Evolutionary conservation across 2,113 vertebrate species (phyloP).

Genomic region (Oncorhynchus tshawytscha): DNA sequence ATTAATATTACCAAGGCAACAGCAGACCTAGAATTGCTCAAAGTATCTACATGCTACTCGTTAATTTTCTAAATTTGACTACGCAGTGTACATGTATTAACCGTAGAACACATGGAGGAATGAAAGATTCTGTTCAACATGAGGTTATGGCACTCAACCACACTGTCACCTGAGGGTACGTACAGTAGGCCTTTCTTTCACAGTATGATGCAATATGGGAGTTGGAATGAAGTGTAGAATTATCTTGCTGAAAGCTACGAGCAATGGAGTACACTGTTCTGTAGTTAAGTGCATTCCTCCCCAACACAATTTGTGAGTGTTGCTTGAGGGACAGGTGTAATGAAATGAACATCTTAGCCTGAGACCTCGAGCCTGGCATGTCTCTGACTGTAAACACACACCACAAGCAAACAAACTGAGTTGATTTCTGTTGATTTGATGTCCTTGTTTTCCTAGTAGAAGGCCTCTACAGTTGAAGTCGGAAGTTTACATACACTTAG

Average conservation of each 20-base stretch:
- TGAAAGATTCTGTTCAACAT: no score
- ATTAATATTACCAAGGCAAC: no score
- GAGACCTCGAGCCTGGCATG: background rate
- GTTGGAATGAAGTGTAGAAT: no score
- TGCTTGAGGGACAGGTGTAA: slow-evolving; percentile 19
- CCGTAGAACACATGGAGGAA: no score
- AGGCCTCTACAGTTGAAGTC: background rate
- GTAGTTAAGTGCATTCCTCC: background rate
- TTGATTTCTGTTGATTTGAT: slow-evolving; percentile 19
- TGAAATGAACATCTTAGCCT: slow-evolving; percentile 10
- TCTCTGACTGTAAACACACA: no score
- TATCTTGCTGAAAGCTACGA: no score
- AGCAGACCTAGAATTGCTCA: no score
- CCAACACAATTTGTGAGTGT: background rate
- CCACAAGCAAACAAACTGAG: background rate
- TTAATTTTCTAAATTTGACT: background rate
- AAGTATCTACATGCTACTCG: background rate
- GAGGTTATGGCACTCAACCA: no score
- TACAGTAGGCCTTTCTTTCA: no score
- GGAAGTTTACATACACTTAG: no score
- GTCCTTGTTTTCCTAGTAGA: slow-evolving; percentile 23
- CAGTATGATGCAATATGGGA: no score
- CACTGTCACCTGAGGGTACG: no score
- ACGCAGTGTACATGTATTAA: background rate
- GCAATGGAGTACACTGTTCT: background rate